phyloP scores from a whole-genome alignment of 2,888 invertebrate genomes.

The Adelphocoris suturalis region DNA sequence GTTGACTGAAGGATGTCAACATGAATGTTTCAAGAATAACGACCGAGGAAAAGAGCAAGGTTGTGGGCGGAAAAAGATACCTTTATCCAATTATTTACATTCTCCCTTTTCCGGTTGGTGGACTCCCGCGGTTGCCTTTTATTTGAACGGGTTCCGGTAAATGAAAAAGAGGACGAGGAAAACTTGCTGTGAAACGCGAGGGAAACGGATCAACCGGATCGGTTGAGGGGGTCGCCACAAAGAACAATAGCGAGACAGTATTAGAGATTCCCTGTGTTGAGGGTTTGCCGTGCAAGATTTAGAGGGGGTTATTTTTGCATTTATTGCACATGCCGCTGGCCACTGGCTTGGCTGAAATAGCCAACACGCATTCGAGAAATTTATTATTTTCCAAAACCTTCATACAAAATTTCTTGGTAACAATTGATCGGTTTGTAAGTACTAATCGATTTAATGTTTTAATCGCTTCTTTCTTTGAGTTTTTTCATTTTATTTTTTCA shows the following conservation, averaged over 20 bases:
- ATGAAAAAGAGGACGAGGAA: constrained; percentile 12
- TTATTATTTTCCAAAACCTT: too few species aligned
- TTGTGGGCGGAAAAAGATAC: background rate
- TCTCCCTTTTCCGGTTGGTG: background rate
- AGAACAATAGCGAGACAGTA: background rate
- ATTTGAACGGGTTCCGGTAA: constrained; percentile 3
- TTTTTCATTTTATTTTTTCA: too few species aligned
- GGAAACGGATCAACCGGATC: background rate
- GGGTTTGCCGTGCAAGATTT: background rate
- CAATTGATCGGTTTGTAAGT: too few species aligned
- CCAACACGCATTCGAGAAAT: too few species aligned
- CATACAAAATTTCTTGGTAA: too few species aligned
- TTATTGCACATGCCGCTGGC: too few species aligned
- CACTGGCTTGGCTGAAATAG: too few species aligned
- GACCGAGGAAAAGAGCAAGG: background rate
- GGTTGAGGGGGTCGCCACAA: background rate
- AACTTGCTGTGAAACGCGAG: background rate
- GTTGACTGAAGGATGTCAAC: constrained; percentile 1
- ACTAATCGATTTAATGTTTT: background rate
- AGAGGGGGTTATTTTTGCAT: background rate
- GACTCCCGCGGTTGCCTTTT: constrained; percentile 35
- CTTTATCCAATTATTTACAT: constrained; percentile 39
- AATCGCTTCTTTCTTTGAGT: too few species aligned
- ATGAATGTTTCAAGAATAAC: constrained; percentile 36
- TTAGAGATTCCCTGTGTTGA: background rate